phyloP scores from a whole-genome alignment of 2,888 invertebrate genomes.

The Biston betularia region DNA sequence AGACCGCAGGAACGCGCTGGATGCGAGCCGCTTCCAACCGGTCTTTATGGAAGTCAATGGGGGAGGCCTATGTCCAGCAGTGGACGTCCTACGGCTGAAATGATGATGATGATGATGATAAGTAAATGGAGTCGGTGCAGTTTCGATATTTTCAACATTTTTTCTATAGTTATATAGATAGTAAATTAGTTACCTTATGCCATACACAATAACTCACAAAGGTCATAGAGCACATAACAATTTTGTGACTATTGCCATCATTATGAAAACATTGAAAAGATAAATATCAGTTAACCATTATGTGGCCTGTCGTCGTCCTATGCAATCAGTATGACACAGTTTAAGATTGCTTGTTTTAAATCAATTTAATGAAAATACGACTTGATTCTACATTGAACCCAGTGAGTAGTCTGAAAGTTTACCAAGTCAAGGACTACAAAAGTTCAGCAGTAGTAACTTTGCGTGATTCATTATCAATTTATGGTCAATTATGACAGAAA shows the following conservation, averaged over 20 bases:
- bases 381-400: not conserved
- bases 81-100: too few species aligned
- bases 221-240: not conserved
- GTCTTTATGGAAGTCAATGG: too few species aligned
- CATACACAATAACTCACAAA: not conserved
- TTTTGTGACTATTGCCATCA: not conserved
- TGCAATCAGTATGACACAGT: constrained; percentile 3
- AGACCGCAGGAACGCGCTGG: too few species aligned
- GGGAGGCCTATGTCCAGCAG: too few species aligned
- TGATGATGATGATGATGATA: too few species aligned
- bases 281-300: constrained; percentile 6
- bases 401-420: constrained; percentile 9
- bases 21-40: too few species aligned
- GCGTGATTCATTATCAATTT: not conserved
- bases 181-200: too few species aligned
- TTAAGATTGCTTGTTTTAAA: not conserved
- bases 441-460: constrained; percentile 3
- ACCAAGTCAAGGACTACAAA: constrained; percentile 17
- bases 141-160: too few species aligned
- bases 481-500: not conserved
- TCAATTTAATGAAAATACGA: not conserved
- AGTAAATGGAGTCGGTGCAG: too few species aligned
- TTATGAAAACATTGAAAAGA: not conserved
- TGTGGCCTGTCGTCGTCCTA: not conserved
- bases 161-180: too few species aligned